A percentile compares a stretch with the other conserved stretches of the same genome.
These are phyloP conservation scores for Drosophila serrata DNA, from an alignment of 1,140 invertebrate species.

Conservation along the genomic window DNA sequence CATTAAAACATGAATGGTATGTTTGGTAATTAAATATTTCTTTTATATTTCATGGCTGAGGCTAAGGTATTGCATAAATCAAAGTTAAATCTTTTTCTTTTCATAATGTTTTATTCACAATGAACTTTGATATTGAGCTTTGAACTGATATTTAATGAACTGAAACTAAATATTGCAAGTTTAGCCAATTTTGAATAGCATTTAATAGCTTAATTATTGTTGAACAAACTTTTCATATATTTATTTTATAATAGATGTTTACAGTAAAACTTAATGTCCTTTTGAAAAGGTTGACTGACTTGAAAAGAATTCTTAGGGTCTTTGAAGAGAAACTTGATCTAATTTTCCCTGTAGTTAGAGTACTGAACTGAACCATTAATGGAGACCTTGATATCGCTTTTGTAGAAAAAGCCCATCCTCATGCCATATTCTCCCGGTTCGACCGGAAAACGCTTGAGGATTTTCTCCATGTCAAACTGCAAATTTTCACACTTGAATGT, in stretches of 20 bases:
- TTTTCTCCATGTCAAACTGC: conserved; percentile 13
- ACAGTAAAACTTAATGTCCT: neutral
- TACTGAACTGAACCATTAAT: conserved; percentile 27
- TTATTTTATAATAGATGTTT: neutral
- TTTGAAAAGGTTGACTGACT: neutral
- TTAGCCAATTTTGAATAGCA: neutral
- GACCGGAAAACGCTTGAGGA: conserved; percentile 27
- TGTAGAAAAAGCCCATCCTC: neutral
- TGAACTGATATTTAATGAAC: neutral
- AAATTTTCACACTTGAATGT: neutral
- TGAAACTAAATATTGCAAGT: neutral
- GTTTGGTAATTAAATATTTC: neutral
- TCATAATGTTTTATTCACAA: neutral
- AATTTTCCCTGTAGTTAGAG: conserved; percentile 29
- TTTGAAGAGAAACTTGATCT: neutral
- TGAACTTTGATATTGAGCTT: no score
- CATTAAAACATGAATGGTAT: neutral
- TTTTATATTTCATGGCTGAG: neutral
- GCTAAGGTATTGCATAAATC: no score
- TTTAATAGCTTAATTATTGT: neutral
- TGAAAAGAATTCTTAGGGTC: no score
- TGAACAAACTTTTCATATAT: neutral
- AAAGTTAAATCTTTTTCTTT: neutral
- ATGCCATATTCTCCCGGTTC: conserved; percentile 38
- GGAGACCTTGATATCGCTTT: neutral